Percentiles rank a stretch among this genome's conserved stretches.
These are phyloP conservation scores for Calameuta idolon DNA, from an alignment of 2,888 invertebrate genomes.

Conservation along the genomic window DNA sequence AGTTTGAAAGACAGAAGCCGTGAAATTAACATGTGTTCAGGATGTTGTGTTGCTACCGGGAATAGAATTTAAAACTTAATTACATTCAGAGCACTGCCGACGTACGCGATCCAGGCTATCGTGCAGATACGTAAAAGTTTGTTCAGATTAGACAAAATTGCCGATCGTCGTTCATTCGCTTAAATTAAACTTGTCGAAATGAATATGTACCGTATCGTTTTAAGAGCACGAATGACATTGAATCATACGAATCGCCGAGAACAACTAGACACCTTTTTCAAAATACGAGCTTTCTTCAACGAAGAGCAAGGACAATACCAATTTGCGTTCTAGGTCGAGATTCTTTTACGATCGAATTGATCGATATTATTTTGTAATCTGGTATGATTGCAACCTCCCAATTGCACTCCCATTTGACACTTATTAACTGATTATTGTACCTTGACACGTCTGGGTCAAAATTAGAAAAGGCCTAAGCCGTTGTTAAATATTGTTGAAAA, in stretches of 20 bases:
- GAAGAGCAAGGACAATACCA: slow-evolving; percentile 38
- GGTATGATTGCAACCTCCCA: slow-evolving; percentile 32
- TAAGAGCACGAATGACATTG: neutral
- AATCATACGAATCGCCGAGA: neutral
- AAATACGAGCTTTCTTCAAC: slow-evolving; percentile 27
- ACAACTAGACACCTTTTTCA: neutral
- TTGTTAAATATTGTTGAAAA: slow-evolving; percentile 62
- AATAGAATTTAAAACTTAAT: slow-evolving; percentile 18
- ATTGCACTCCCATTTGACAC: slow-evolving; percentile 4
- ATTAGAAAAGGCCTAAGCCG: slow-evolving; percentile 59
- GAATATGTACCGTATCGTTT: neutral
- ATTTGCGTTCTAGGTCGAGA: slow-evolving; percentile 32
- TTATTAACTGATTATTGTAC: slow-evolving; percentile 49
- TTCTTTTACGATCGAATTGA: neutral
- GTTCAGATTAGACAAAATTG: neutral
- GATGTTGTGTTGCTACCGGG: slow-evolving; percentile 34
- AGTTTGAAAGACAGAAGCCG: neutral
- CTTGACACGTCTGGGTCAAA: slow-evolving; percentile 45
- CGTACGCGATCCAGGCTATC: neutral
- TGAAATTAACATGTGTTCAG: slow-evolving; percentile 32
- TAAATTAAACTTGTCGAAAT: neutral
- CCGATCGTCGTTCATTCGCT: neutral
- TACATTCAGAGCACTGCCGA: neutral
- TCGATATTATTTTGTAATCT: slow-evolving; percentile 23
- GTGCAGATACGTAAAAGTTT: neutral